Base-by-base conservation (phyloP, 2,888 invertebrate species). In the Meloe dianella region DNA sequence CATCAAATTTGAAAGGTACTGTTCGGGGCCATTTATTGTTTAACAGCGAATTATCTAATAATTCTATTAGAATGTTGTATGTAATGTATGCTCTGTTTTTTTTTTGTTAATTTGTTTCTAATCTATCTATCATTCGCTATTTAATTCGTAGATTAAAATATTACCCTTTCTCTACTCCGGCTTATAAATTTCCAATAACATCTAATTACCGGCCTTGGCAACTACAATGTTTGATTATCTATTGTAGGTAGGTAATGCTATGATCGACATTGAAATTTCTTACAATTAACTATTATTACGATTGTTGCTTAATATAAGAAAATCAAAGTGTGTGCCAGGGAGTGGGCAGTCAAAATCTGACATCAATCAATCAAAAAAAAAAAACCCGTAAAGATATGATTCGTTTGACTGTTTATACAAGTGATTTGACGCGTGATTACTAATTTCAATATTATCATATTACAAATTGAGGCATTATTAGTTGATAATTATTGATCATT, bases 261-360 rank as follows among this genome's bases (percentile, higher is more conserved):
- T 54, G 24, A 54, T 54, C 54, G 54, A 24, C 54, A 54, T 24
- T 54, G 54, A 12, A 54, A 24, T 54, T 54, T 54, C 24, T 54
- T 14, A 54, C 22, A 4, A 10, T 51, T 41, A 51, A 51, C 47
- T 51, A 51, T 51, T 22, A 51, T 22, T 22, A 51, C 4, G 9
- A 22, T 51, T 24, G 12, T 47, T 47, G 47, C 54, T 10, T 12
- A 54, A 54, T 22, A 54, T 38, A 38, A 2, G 41, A 41, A 17
- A 17, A 35, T 41, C n/a, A n/a, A n/a, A n/a, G 17, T 41, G 6
- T 41, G 41, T 17, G 41, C 8, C n/a, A n/a, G 41, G 41, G 17
- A 17, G 27, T 27, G 27, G 27, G 4, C 2, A 27, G n/a, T n/a
- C n/a, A 17, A 41, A 41, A 14, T 2, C 35, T 35, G 7, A 14